Evolutionary conservation across 2,113 vertebrate species (phyloP).

Genomic region (human): GRCh38 chrX:109346501-109347000

Average conservation of each 20-base stretch:
- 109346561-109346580: background rate
- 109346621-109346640: background rate
- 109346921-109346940: background rate
- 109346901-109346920: background rate
- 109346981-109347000: slow-evolving; percentile 29
- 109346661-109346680: background rate
- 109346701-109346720: background rate
- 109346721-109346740: background rate
- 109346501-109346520: slow-evolving; percentile 19
- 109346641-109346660: background rate
- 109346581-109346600: background rate
- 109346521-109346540: background rate
- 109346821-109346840: slow-evolving; percentile 28
- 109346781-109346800: slow-evolving; percentile 18
- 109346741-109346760: background rate
- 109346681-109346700: slow-evolving; percentile 32
- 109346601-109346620: background rate
- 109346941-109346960: slow-evolving; percentile 9
- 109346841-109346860: background rate
- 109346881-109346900: background rate
- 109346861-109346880: slow-evolving; percentile 7
- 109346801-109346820: slow-evolving; percentile 3
- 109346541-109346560: background rate
- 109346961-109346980: background rate
- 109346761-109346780: background rate